Conservation (phyloP, 2,888 invertebrate genomes). For the Hirtodrosophila confusa region DNA sequence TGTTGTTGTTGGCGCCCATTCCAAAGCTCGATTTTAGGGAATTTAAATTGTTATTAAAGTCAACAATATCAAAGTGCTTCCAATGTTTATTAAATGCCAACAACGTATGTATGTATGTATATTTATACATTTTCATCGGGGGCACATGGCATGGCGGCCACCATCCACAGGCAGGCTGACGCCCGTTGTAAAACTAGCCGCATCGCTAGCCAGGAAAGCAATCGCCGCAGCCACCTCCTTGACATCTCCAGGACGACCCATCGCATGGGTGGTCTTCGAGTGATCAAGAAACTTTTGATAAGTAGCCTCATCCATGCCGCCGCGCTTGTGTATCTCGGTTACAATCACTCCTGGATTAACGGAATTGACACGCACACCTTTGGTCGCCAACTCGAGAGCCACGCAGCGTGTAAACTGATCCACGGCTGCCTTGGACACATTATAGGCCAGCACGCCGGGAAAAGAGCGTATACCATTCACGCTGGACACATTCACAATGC, state of each 20-base stretch:
- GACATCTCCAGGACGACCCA: constrained; percentile 92
- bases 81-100: constrained; percentile 36
- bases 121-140: constrained; percentile 85
- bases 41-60: constrained; percentile 15
- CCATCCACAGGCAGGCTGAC: constrained; percentile 90
- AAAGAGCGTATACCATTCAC: constrained; percentile 95
- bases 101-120: neutral
- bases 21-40: constrained; percentile 20
- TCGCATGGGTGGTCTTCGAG: constrained; percentile 93
- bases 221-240: constrained; percentile 95
- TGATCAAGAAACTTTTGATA: constrained; percentile 92
- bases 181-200: constrained; percentile 89
- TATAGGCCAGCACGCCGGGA: constrained; percentile 94
- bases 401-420: constrained; percentile 97
- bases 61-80: neutral
- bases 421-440: constrained; percentile 95
- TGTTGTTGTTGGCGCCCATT: neutral
- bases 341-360: constrained; percentile 97
- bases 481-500: constrained; percentile 96
- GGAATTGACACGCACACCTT: constrained; percentile 93
- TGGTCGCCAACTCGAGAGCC: constrained; percentile 92
- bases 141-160: constrained; percentile 87
- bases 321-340: constrained; percentile 93
- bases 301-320: constrained; percentile 90
- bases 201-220: constrained; percentile 93